Percentiles rank a stretch among this genome's conserved stretches.
Evolutionary conservation across 2,888 invertebrate genomes (phyloP).

Genomic region (Beris chalybata): DNA sequence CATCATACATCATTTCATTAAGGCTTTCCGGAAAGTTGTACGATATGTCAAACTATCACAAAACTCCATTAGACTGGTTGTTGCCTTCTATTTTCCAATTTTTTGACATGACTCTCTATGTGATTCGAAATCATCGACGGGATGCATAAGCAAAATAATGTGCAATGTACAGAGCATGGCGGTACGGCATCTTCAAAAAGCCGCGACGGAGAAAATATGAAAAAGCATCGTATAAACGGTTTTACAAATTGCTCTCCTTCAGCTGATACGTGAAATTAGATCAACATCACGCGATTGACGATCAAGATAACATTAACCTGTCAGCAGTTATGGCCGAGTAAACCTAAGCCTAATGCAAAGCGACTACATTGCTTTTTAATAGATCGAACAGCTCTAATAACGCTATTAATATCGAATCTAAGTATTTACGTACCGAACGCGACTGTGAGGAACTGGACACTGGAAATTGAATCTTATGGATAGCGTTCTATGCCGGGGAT

Average conservation of each 20-base stretch:
- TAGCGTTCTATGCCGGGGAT: too few species aligned
- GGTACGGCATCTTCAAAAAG: slow-evolving; percentile 25
- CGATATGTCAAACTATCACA: slow-evolving; percentile 9
- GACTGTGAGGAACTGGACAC: too few species aligned
- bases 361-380: slow-evolving; percentile 20
- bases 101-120: slow-evolving; percentile 26
- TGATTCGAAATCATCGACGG: background rate
- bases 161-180: too few species aligned
- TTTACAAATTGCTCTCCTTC: slow-evolving; percentile 30
- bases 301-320: slow-evolving; percentile 30
- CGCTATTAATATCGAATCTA: slow-evolving; percentile 10
- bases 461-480: too few species aligned
- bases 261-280: slow-evolving; percentile 26
- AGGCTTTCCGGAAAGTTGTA: too few species aligned
- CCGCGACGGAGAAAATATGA: slow-evolving; percentile 16
- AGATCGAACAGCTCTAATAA: slow-evolving; percentile 18
- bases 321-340: slow-evolving; percentile 23
- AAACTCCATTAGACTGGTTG: slow-evolving; percentile 21
- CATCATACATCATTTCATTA: too few species aligned
- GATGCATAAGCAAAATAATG: too few species aligned
- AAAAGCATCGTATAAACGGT: slow-evolving; percentile 21
- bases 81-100: slow-evolving; percentile 19
- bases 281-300: slow-evolving; percentile 32
- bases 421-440: too few species aligned
- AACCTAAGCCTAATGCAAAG: slow-evolving; percentile 15